Conservation (phyloP, 2,797 vertebrate species). For the Muraenolepis orangiensis region DNA sequence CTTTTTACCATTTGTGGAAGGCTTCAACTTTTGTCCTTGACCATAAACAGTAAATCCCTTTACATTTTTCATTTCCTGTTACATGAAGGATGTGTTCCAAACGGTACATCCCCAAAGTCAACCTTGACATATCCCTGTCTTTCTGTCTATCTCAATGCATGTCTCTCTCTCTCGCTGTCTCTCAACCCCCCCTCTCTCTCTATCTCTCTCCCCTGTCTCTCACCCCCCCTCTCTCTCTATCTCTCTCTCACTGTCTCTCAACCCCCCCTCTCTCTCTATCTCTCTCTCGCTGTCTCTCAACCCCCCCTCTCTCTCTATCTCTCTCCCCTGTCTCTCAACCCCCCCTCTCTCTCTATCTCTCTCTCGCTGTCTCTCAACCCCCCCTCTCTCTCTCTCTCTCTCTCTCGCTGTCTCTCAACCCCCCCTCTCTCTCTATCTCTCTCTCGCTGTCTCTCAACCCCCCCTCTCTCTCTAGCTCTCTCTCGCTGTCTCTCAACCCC, state of each 20-base stretch:
- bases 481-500: background rate
- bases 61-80: slow-evolving; percentile 13
- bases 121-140: background rate
- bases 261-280: background rate
- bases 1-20: slow-evolving; percentile 30
- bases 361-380: too few relatives aligned
- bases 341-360: too few relatives aligned
- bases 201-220: background rate
- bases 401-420: background rate
- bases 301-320: too few relatives aligned
- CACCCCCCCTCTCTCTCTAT: background rate
- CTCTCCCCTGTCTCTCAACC: too few relatives aligned
- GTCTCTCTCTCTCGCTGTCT: background rate
- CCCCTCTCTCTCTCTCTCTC: too few relatives aligned
- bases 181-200: background rate
- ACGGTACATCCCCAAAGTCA: background rate
- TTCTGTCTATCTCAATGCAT: too few relatives aligned
- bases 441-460: background rate
- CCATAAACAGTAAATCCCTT: slow-evolving; percentile 7
- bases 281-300: too few relatives aligned
- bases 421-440: too few relatives aligned
- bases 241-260: background rate
- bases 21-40: slow-evolving; percentile 50
- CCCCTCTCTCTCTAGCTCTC: too few relatives aligned
- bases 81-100: slow-evolving; percentile 14